Evolutionary conservation across 2,113 vertebrate genomes (phyloP), one percentile per base, ranked within the genome.

Genomic region (Syngnathus typhle): DNA sequence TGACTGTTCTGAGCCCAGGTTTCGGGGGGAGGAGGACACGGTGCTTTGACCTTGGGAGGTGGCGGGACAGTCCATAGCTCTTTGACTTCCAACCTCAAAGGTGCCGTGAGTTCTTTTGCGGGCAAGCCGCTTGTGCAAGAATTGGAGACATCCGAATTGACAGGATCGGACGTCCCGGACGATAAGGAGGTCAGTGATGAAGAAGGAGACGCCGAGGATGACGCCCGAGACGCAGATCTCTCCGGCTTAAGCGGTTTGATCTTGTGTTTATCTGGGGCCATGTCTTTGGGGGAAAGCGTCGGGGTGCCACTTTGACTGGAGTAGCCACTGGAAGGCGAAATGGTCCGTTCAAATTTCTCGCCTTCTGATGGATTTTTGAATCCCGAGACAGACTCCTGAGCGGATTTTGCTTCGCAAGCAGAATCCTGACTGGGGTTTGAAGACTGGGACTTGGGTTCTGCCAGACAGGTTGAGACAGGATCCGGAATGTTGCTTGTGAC

Each of bases 321-420:
- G 78, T 98, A 98, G 21, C 96, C 96, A n/a, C 96, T 99, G 67
- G 96, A 98, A 3, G 96, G 96, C 18, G 96, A 98, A 81, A 98
- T 89, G 37, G 96, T 98, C 82, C 94, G 92, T 75, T 94, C 93
- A 79, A 90, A 91, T 72, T 85, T 91, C 37, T 70, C 85, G 6
- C 70, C 82, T 55, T 84, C 81, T 4, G 77, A 77, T 18, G 79
- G 62, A 16, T 67, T 68, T 73, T 87, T 89, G 68, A 91, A 93
- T 79, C 88, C 88, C 68, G 87, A 79, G 18, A 81, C 71, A 39
- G 61, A 77, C 68, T 84, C 49, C 67, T 64, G 49, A 68, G 79
- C 60, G 69, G 74, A 78, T 73, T 37, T 69, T 67, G 41, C 37
- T 2, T 78, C 82, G 27, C 54, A 70, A 41, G 73, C 59, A 10